Evolutionary conservation across 2,888 invertebrate genomes (phyloP).

Genomic region (Lithosia quadra): DNA sequence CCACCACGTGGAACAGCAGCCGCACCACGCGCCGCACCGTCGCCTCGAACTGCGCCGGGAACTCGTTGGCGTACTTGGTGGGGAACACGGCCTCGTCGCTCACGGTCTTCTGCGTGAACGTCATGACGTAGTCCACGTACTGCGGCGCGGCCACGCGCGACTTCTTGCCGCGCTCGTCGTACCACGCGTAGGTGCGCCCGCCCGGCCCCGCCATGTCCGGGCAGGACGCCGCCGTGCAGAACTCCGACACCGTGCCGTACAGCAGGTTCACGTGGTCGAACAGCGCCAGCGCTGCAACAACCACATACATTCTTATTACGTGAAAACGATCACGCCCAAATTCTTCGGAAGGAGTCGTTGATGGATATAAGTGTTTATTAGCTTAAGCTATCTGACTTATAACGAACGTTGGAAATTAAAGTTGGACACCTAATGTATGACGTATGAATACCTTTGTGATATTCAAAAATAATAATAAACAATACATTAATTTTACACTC

Average conservation of each 20-base stretch:
- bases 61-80: constrained; percentile 98
- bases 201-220: constrained; percentile 99
- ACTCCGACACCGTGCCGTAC: constrained; percentile 99
- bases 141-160: constrained; percentile 98
- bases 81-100: constrained; percentile 99
- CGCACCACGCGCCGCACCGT: constrained; percentile 98
- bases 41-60: constrained; percentile 97
- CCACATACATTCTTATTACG: background rate
- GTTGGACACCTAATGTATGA: too few species aligned
- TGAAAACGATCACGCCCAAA: background rate
- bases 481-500: too few species aligned
- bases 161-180: constrained; percentile 99
- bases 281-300: constrained; percentile 94
- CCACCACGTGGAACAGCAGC: constrained; percentile 98
- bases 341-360: too few species aligned
- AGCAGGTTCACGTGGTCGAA: constrained; percentile 99
- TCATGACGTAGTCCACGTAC: constrained; percentile 99
- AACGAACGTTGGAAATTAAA: too few species aligned
- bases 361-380: too few species aligned
- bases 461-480: too few species aligned
- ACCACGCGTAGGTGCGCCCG: constrained; percentile 98
- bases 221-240: constrained; percentile 98
- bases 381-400: too few species aligned
- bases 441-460: too few species aligned
- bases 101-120: constrained; percentile 98